Percentiles rank a stretch among this genome's conserved stretches.
Conservation (phyloP, 2,113 vertebrate species). For the Anguilla rostrata region DNA sequence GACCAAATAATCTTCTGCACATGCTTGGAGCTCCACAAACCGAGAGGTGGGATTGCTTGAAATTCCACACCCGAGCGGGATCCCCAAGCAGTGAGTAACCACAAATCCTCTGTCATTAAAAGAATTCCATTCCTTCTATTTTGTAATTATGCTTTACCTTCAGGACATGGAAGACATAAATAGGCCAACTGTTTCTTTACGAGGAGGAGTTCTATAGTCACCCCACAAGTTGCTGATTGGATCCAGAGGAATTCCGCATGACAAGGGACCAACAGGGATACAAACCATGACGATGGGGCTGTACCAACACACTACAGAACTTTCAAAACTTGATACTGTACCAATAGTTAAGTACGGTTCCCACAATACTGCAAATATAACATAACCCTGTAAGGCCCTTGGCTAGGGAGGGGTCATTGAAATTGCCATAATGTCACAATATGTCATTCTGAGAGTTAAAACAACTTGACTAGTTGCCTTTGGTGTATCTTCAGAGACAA, state of each 20-base stretch:
- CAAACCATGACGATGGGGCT: background rate
- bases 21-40: background rate
- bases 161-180: conserved; percentile 6
- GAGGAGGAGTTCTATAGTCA: conserved; percentile 51
- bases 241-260: conserved; percentile 38
- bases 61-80: background rate
- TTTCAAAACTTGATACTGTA: conserved; percentile 6
- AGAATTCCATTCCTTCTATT: background rate
- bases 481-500: background rate
- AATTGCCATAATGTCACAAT: background rate
- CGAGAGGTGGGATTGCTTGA: background rate
- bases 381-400: no score
- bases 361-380: background rate
- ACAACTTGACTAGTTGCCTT: background rate
- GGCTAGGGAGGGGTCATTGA: no score
- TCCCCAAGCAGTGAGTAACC: background rate
- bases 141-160: background rate
- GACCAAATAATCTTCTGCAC: background rate
- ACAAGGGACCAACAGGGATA: conserved; percentile 27
- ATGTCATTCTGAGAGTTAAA: background rate
- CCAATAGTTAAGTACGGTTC: conserved; percentile 13
- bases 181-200: conserved; percentile 43
- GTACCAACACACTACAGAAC: conserved; percentile 17
- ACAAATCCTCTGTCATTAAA: background rate
- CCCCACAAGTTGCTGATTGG: conserved; percentile 53